Evolutionary conservation across 2,113 vertebrate genomes (phyloP).

Genomic region (Megaleporinus macrocephalus): DNA sequence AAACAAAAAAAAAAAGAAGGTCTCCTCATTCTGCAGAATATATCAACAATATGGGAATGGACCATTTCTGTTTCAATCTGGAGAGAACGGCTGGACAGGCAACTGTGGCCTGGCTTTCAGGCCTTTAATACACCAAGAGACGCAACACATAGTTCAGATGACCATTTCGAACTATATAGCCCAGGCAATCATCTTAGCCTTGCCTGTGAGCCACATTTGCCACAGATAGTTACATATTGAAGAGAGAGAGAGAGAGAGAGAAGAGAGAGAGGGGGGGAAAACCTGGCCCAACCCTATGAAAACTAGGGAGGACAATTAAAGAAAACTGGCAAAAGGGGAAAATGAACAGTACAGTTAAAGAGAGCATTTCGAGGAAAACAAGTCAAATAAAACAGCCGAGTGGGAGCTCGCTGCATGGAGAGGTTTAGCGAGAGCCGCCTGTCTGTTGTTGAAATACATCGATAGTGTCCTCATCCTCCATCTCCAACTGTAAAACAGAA

Average conservation of each 20-base stretch:
- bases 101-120: slow-evolving; percentile 1
- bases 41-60: slow-evolving; percentile 3
- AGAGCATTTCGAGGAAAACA: slow-evolving; percentile 61
- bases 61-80: not conserved
- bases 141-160: slow-evolving; percentile 11
- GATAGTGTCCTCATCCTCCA: slow-evolving; percentile 87
- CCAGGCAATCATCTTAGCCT: slow-evolving; percentile 36
- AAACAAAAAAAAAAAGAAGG: too few species aligned
- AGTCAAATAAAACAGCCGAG: slow-evolving; percentile 67
- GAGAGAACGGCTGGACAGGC: not conserved
- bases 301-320: slow-evolving; percentile 46
- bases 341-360: slow-evolving; percentile 49
- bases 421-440: slow-evolving; percentile 78
- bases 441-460: slow-evolving; percentile 87
- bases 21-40: slow-evolving; percentile 28
- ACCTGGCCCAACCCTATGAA: slow-evolving; percentile 2
- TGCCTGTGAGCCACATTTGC: slow-evolving; percentile 21
- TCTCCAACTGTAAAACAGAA: slow-evolving; percentile 75
- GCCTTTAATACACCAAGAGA: slow-evolving; percentile 6
- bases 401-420: slow-evolving; percentile 61
- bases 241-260: not conserved
- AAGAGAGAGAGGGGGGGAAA: not conserved
- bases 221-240: slow-evolving; percentile 39
- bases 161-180: slow-evolving; percentile 39
- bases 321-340: slow-evolving; percentile 42